Conservation (phyloP, 1,140 invertebrate genomes). For the Nasonia giraulti region DNA sequence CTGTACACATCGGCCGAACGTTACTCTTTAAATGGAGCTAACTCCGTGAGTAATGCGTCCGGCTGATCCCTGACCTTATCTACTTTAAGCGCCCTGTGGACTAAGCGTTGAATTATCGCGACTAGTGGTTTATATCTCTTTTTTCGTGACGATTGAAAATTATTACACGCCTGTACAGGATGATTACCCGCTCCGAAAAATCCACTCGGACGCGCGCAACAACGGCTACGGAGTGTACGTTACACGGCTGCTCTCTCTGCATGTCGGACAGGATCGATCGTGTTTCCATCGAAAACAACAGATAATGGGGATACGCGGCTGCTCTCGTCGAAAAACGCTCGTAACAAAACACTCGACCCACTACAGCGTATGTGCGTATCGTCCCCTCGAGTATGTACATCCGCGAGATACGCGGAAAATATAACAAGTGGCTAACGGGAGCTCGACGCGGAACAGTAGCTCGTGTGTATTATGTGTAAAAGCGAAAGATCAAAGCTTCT, state of each 20-base stretch:
- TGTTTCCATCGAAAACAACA: too few relatives aligned
- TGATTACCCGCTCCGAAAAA: too few relatives aligned
- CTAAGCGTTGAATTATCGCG: background rate
- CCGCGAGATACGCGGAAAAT: background rate
- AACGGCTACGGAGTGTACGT: too few relatives aligned
- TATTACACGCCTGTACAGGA: too few relatives aligned
- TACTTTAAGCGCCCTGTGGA: background rate
- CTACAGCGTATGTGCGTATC: too few relatives aligned
- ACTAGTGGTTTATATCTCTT: background rate
- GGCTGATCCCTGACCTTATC: background rate
- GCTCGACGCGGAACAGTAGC: background rate
- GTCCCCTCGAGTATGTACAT: background rate
- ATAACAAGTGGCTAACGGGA: background rate
- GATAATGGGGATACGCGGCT: too few relatives aligned
- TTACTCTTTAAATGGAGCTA: conserved; percentile 1
- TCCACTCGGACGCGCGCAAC: too few relatives aligned
- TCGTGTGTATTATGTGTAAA: too few relatives aligned
- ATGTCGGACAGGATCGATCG: too few relatives aligned
- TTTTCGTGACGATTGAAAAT: background rate
- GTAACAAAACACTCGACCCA: too few relatives aligned
- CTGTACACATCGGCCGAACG: background rate
- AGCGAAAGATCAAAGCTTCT: background rate
- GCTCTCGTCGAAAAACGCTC: too few relatives aligned
- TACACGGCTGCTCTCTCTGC: too few relatives aligned
- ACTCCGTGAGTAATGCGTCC: background rate